phyloP scores from a whole-genome alignment of 2,113 vertebrate species.

The Epinephelus lanceolatus region DNA sequence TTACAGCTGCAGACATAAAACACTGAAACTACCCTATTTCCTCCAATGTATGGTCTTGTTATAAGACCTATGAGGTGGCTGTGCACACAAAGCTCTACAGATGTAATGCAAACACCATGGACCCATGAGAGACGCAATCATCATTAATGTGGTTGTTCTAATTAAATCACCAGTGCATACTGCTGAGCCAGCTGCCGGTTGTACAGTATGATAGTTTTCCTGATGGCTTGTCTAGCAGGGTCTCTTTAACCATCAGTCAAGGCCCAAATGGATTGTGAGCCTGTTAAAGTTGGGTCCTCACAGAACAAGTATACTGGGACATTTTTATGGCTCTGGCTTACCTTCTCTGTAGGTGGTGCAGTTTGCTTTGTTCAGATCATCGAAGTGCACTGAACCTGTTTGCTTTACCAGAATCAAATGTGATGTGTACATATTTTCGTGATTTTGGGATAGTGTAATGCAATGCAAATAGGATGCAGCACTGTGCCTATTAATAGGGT shows the following conservation, averaged over 20 bases:
- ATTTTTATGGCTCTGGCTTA: conserved; percentile 2
- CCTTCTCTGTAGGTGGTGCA: background rate
- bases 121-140: conserved; percentile 66
- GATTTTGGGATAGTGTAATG: conserved; percentile 20
- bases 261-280: conserved; percentile 40
- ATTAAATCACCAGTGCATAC: conserved; percentile 68
- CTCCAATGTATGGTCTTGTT: conserved; percentile 49
- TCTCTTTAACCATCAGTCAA: conserved; percentile 59
- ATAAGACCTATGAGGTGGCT: conserved; percentile 58
- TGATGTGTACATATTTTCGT: background rate
- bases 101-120: conserved; percentile 68
- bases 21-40: conserved; percentile 57
- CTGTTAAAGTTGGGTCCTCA: conserved; percentile 25
- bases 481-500: conserved; percentile 24
- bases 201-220: conserved; percentile 38
- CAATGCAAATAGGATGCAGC: conserved; percentile 7
- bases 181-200: conserved; percentile 64
- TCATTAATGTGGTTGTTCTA: conserved; percentile 71
- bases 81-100: conserved; percentile 51
- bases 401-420: conserved; percentile 3
- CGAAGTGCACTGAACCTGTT: conserved; percentile 3
- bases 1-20: conserved; percentile 59
- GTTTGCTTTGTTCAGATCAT: conserved; percentile 12
- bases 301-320: conserved; percentile 7
- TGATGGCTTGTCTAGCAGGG: conserved; percentile 49